Base-by-base conservation (phyloP, 2,888 invertebrate species). In the Lithophane semibrunnea region DNA sequence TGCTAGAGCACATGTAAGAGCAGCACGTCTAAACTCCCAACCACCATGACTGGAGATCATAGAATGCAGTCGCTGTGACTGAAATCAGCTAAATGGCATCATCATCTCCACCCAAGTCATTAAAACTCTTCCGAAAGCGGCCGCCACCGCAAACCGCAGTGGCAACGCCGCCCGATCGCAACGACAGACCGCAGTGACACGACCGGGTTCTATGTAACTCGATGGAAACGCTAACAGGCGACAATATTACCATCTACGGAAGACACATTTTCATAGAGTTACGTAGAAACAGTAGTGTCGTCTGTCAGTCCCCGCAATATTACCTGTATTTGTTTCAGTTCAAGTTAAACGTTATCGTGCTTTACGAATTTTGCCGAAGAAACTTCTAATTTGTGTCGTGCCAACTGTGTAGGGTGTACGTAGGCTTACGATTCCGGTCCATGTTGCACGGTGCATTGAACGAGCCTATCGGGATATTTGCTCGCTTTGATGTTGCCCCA, bases 401-500 rank as follows among this genome's bases (percentile, higher is more conserved):
- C 8, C 66, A 9, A 44, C 21, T 24, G 8, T 47, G 9, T 61
- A 5, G 49, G 24, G 47, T 65, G 37, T 72, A 60, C 4, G 61
- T 54, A 37, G 37, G 61, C 37, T 24, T 54, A 37, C 69, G 44
- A 44, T 52, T 24, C 54, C 74, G 56, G 44, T 29, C 42, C 54
- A 42, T 24, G 67, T 60, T 75, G 77, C 72, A 67, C 61, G 64
- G 49, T 83, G 79, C 79, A 79, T 72, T 78, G 67, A 69, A 64
- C 42, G 54, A 73, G 80, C 60, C 76, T 73, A 73, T 73, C 37
- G 60, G 47, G 68, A 71, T 79, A 75, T 65, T 68, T 64, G 70
- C 37, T 75, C 65, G 24, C 60, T 80, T 73, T 75, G 72, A 70
- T 70, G 72, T 75, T 18, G 37, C 29, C 61, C 83, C 69, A 75